A percentile compares a stretch with the other conserved stretches of the same genome.
phyloP scores from a whole-genome alignment of 2,797 vertebrate species.

The Anguilla marmorata region DNA sequence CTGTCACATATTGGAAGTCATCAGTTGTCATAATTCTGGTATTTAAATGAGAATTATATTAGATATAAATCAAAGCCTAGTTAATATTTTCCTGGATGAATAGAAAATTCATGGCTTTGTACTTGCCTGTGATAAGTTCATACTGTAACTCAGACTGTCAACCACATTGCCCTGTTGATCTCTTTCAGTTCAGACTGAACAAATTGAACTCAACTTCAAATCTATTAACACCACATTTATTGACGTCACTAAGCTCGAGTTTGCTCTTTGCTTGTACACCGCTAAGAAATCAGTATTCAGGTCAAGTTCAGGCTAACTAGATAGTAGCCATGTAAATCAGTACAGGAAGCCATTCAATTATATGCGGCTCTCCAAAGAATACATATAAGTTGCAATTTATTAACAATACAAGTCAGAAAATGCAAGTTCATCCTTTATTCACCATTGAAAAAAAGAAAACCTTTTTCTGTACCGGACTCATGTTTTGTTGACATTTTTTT shows the following conservation, averaged over 20 bases:
- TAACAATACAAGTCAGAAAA: neutral
- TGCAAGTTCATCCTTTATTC: neutral
- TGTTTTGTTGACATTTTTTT: neutral
- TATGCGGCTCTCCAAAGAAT: neutral
- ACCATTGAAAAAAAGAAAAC: neutral
- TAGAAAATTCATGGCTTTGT: neutral
- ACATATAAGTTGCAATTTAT: neutral
- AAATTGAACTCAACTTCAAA: neutral
- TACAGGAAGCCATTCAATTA: neutral
- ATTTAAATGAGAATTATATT: neutral
- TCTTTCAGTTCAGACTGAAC: neutral
- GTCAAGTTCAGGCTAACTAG: neutral
- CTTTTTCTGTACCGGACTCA: neutral
- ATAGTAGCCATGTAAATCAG: neutral
- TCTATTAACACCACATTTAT: neutral
- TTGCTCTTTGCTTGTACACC: neutral
- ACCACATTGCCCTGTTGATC: neutral
- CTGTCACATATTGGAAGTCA: neutral
- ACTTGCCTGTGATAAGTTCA: neutral
- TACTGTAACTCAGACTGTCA: neutral
- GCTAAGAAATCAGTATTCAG: neutral
- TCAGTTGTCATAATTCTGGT: neutral
- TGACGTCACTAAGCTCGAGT: neutral
- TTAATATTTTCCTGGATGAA: neutral
- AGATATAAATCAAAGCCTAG: neutral